phyloP scores from a whole-genome alignment of 2,888 invertebrate genomes.

The Hybos culiciformis region DNA sequence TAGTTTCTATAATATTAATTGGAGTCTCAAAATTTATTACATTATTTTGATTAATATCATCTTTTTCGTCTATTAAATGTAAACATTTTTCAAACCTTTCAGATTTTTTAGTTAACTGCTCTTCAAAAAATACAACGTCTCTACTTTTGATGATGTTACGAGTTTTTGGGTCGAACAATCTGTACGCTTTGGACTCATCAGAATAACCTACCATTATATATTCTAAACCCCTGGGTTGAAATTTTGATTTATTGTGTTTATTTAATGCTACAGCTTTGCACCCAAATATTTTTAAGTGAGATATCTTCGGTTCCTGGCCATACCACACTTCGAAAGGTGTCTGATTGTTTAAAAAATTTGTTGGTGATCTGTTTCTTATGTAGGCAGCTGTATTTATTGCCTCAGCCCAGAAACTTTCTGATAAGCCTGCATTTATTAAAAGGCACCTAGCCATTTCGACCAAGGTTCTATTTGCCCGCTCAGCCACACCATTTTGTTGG shows the following conservation, averaged over 20 bases:
- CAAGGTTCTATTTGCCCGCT: background rate
- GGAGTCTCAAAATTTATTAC: too few relatives aligned
- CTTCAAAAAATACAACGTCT: background rate
- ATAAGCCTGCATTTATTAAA: conserved; percentile 10
- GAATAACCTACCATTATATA: background rate
- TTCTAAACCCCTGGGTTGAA: background rate
- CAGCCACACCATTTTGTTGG: conserved; percentile 9
- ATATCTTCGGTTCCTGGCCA: background rate
- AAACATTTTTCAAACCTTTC: too few relatives aligned
- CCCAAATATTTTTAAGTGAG: conserved; percentile 4
- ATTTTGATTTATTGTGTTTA: background rate
- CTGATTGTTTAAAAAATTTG: conserved; percentile 13
- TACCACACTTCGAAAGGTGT: conserved; percentile 19
- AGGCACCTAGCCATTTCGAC: conserved; percentile 7
- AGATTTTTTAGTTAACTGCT: too few relatives aligned
- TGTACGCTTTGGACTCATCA: background rate
- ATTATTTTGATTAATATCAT: too few relatives aligned
- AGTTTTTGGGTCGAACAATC: too few relatives aligned
- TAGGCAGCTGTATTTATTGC: conserved; percentile 23
- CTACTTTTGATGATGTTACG: too few relatives aligned
- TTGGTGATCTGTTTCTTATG: conserved; percentile 21
- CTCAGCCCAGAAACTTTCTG: conserved; percentile 23
- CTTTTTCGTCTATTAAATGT: too few relatives aligned
- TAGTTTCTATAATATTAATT: too few relatives aligned
- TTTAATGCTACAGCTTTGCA: background rate